These are phyloP conservation scores for Notarius lentiginosus DNA, from an alignment of 2,113 vertebrate species.

Conservation along the genomic window DNA sequence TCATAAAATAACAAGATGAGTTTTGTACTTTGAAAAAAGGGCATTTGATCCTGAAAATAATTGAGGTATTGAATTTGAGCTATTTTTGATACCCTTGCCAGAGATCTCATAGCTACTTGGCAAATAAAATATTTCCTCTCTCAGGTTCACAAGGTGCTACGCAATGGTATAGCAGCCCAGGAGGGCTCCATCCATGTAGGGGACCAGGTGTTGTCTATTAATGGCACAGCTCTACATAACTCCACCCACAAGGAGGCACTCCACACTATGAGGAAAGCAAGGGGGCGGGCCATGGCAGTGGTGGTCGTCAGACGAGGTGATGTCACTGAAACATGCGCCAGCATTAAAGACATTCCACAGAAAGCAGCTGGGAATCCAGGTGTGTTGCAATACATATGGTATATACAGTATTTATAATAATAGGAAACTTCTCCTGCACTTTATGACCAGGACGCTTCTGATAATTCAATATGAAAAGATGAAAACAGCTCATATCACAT, in stretches of 20 bases:
- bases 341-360: constrained; percentile 5
- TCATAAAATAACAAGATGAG: background rate
- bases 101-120: background rate
- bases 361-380: constrained; percentile 28
- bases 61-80: background rate
- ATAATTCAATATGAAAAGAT: background rate
- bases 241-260: constrained; percentile 71
- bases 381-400: constrained; percentile 48
- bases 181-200: constrained; percentile 72
- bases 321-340: constrained; percentile 2
- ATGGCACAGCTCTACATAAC: constrained; percentile 67
- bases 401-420: background rate
- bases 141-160: constrained; percentile 76
- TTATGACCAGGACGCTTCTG: background rate
- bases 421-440: background rate
- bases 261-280: constrained; percentile 65
- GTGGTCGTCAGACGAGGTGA: constrained; percentile 70
- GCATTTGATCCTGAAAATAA: background rate
- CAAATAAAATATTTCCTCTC: background rate
- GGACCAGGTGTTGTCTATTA: constrained; percentile 74
- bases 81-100: background rate
- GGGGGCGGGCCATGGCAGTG: constrained; percentile 65
- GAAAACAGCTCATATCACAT: background rate
- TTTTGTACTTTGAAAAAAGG: background rate
- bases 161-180: constrained; percentile 69